phyloP scores from a whole-genome alignment of 2,113 vertebrate species.

The Urocitellus parryii region DNA sequence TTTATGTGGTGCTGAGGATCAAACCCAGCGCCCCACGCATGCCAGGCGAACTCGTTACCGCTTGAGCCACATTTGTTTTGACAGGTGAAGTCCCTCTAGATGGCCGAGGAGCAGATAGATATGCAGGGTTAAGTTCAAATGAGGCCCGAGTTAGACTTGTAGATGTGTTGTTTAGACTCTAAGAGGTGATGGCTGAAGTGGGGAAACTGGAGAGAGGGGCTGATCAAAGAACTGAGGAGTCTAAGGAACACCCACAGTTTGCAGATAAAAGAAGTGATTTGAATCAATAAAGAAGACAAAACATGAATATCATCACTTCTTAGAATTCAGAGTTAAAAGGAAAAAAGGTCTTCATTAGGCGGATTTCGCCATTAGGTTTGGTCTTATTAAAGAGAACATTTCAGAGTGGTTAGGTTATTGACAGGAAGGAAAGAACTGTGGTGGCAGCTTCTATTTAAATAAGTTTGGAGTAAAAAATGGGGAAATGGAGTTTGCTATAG shows the following conservation, averaged over 20 bases:
- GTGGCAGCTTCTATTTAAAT: background rate
- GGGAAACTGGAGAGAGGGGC: background rate
- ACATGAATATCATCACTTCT: background rate
- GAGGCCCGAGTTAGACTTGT: no score
- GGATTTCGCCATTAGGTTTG: background rate
- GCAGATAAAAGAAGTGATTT: background rate
- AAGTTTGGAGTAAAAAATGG: background rate
- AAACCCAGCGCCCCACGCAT: no score
- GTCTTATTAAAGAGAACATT: background rate
- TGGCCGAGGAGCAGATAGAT: background rate
- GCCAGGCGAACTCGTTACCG: no score
- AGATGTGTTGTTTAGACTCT: background rate
- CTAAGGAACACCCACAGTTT: background rate
- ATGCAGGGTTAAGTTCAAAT: conserved; percentile 5
- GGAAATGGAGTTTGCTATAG: background rate
- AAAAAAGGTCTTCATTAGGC: background rate
- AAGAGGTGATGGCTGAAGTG: background rate
- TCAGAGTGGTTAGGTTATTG: background rate
- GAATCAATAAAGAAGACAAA: conserved; percentile 32
- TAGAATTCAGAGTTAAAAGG: background rate
- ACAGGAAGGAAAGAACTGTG: background rate
- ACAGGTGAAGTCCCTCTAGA: background rate
- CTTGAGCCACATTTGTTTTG: background rate
- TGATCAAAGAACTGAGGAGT: background rate
- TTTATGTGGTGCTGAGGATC: no score